Conservation (phyloP, 2,113 vertebrate species). For the Scytalopus superciliaris region DNA sequence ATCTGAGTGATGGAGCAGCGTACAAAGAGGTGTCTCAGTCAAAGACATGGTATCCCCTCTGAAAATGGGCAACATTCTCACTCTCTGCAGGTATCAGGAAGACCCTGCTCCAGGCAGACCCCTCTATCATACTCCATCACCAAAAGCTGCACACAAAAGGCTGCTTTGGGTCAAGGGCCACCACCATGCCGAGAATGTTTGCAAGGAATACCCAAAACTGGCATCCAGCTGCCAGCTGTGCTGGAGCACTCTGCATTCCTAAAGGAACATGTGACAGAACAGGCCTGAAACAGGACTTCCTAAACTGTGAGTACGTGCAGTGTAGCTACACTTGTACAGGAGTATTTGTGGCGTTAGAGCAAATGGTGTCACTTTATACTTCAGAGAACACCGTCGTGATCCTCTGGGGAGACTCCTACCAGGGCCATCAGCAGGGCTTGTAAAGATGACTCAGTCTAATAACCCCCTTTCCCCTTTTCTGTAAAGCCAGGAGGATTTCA, state of each 20-base stretch:
- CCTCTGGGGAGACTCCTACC: not conserved
- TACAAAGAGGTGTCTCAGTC: not conserved
- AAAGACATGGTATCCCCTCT: fast-evolving
- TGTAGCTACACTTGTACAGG: not conserved
- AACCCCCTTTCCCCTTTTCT: not conserved
- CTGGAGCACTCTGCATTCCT: not conserved
- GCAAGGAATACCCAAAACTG: not conserved
- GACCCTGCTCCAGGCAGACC: not conserved
- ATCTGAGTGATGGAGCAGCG: fast-evolving
- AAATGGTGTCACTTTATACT: not conserved
- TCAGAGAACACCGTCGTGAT: not conserved
- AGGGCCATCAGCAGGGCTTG: not conserved
- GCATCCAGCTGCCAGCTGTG: not conserved
- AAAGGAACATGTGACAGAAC: not conserved
- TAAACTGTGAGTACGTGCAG: not conserved
- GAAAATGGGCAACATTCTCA: not conserved
- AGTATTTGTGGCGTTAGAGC: not conserved
- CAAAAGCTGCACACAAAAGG: not conserved
- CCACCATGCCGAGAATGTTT: fast-evolving
- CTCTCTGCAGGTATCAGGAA: not conserved
- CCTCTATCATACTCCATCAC: not conserved
- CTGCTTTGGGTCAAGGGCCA: not conserved
- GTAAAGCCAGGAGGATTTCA: not conserved
- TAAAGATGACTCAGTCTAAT: not conserved
- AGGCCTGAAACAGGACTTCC: not conserved